Base-by-base conservation (phyloP, 1,140 invertebrate genomes). In the Euwallacea similis region DNA sequence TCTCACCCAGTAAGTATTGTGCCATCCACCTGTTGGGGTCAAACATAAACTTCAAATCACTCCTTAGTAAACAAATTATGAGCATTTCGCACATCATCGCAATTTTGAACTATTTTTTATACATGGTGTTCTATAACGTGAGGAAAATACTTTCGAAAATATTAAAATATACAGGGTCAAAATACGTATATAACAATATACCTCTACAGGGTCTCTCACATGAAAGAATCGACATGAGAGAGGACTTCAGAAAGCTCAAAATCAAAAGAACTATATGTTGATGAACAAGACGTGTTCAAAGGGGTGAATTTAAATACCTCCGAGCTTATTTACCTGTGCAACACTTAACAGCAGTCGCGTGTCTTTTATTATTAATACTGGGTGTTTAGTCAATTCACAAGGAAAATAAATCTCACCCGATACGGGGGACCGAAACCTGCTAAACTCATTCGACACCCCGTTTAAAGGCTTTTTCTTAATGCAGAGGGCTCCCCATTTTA, bases 1-100 rank as follows among this genome's bases (percentile, higher is more conserved):
- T 83, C 1, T 81, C 82, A 61, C 81, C 81, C 67, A 73, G 74
- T 75, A 68, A 71, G 74, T 75, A 6, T 56, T 15, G 8, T 50
- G 9, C 4, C 50, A 61, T 7, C 33, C 11, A 61, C 59, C 59
- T 61, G 21, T 61, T 16, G 8, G 9, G n/a, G 8, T 16, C 55
- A 2, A 58, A 13, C 47, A n/a, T 33, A 33, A 33, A 33, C 1
- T 4, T 53, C 42, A 65, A 7, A 65, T 33, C n/a, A 9, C 58
- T 13, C 7, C 50, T 53, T 8, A n/a, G 11, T 53, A 53, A 53
- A 6, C 50, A 53, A 53, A 53, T 53, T 53, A 7, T 53, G 50
- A n/a, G 50, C 8, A 53, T 15, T 53, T 8, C 50, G 8, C 6
- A 53, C 0, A 7, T 53, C 50, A 8, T n/a, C 15, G 8, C 15